phyloP scores from a whole-genome alignment of 2,888 invertebrate genomes.

The Pristionchus maxplancki region DNA sequence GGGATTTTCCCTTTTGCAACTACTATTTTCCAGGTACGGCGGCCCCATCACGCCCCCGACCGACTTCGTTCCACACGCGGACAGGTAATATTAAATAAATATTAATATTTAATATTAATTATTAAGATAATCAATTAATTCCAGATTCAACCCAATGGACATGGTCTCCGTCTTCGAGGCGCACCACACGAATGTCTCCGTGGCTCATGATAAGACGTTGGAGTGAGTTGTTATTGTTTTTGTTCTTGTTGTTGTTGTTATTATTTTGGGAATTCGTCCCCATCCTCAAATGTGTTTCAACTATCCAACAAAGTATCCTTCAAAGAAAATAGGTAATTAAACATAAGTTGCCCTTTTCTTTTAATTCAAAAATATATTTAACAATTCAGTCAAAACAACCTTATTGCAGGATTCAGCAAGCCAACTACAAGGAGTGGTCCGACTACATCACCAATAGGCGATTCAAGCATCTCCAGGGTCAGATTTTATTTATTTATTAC shows the following conservation, averaged over 20 bases:
- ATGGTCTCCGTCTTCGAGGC: neutral
- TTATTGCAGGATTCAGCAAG: neutral
- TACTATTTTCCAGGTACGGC: slow-evolving; percentile 1
- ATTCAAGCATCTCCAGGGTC: slow-evolving; percentile 32
- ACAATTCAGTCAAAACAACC: neutral
- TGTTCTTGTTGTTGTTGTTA: too few species aligned
- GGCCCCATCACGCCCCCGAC: neutral
- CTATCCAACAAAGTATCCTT: too few species aligned
- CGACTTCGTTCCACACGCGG: neutral
- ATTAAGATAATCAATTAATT: neutral
- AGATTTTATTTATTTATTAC: neutral
- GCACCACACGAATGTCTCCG: neutral
- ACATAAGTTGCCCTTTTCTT: too few species aligned
- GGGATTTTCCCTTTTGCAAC: neutral
- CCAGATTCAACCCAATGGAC: slow-evolving; percentile 23
- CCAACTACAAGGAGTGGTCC: neutral
- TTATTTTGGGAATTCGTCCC: too few species aligned
- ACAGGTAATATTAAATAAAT: neutral
- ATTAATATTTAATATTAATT: neutral
- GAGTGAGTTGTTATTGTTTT: neutral
- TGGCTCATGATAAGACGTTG: slow-evolving; percentile 18
- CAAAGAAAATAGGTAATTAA: too few species aligned
- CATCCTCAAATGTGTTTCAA: too few species aligned
- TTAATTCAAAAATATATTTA: neutral
- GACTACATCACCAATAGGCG: slow-evolving; percentile 30